A percentile compares a stretch with the other conserved stretches of the same genome.
Evolutionary conservation across 2,888 invertebrate genomes (phyloP).

Genomic region (Pteria penguin): DNA sequence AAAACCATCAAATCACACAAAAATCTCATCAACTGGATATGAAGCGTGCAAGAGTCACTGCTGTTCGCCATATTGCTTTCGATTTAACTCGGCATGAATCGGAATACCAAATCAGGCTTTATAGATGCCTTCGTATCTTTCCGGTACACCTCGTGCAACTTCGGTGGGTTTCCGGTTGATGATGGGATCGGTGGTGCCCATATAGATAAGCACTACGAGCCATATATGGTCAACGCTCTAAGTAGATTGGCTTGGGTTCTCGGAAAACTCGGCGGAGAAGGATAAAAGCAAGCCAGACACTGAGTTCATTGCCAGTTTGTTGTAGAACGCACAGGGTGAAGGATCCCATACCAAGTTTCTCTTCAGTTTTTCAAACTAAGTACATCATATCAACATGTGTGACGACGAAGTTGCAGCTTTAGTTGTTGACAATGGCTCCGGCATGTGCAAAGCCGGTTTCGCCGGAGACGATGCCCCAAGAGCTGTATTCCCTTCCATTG

Average conservation of each 20-base stretch:
- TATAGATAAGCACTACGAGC: slow-evolving; percentile 11
- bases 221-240: slow-evolving; percentile 29
- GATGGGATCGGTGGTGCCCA: slow-evolving; percentile 28
- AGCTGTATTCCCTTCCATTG: slow-evolving; percentile 67
- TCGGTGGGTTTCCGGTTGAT: slow-evolving; percentile 3
- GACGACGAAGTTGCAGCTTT: slow-evolving; percentile 65
- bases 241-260: slow-evolving; percentile 16
- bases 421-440: slow-evolving; percentile 89
- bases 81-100: not conserved
- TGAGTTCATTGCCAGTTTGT: slow-evolving; percentile 32
- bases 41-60: not conserved
- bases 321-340: slow-evolving; percentile 32
- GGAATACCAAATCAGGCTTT: not conserved
- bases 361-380: slow-evolving; percentile 18
- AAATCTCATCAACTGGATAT: too few relatives aligned
- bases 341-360: slow-evolving; percentile 31
- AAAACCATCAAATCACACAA: too few relatives aligned
- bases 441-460: slow-evolving; percentile 79
- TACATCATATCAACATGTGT: slow-evolving; percentile 20
- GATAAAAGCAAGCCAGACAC: slow-evolving; percentile 19
- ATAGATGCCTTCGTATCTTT: not conserved
- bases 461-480: slow-evolving; percentile 70
- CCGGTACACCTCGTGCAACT: slow-evolving; percentile 6
- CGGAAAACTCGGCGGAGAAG: slow-evolving; percentile 14
- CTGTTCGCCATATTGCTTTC: not conserved